phyloP scores from a whole-genome alignment of 2,113 vertebrate species.

The Dipodomys stephensi region DNA sequence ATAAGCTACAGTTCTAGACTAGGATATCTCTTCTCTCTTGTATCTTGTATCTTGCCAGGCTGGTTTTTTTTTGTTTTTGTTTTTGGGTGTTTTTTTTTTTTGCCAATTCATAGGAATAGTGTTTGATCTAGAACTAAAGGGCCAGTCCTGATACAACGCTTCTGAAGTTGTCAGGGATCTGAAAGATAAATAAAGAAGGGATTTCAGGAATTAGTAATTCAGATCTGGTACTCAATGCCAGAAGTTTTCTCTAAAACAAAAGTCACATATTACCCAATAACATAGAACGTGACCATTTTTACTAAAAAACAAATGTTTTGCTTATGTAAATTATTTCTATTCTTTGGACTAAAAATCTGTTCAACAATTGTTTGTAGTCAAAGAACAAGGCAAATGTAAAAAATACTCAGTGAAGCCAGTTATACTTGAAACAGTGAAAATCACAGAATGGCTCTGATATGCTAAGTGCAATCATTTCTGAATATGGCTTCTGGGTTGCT shows the following conservation, averaged over 20 bases:
- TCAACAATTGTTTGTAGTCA: not conserved
- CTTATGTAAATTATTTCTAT: not conserved
- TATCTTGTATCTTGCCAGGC: not conserved
- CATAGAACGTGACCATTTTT: not conserved
- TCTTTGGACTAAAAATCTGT: not conserved
- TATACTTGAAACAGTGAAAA: not conserved
- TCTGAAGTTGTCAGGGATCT: not conserved
- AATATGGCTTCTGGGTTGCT: not conserved
- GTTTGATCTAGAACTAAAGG: not conserved
- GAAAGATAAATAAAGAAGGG: fast-evolving
- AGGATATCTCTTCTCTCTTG: not conserved
- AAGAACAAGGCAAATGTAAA: not conserved
- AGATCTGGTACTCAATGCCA: not conserved
- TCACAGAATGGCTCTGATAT: not conserved
- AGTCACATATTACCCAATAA: not conserved
- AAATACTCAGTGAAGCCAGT: not conserved
- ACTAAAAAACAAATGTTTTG: not conserved
- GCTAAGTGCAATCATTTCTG: not conserved
- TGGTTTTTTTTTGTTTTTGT: too few species aligned
- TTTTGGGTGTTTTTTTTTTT: not conserved
- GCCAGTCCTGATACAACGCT: not conserved
- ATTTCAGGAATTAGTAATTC: not conserved
- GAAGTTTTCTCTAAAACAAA: not conserved
- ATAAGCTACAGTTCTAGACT: not conserved
- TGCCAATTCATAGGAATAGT: not conserved